phyloP scores from a whole-genome alignment of 2,888 invertebrate genomes.

The Phorcus lineatus region DNA sequence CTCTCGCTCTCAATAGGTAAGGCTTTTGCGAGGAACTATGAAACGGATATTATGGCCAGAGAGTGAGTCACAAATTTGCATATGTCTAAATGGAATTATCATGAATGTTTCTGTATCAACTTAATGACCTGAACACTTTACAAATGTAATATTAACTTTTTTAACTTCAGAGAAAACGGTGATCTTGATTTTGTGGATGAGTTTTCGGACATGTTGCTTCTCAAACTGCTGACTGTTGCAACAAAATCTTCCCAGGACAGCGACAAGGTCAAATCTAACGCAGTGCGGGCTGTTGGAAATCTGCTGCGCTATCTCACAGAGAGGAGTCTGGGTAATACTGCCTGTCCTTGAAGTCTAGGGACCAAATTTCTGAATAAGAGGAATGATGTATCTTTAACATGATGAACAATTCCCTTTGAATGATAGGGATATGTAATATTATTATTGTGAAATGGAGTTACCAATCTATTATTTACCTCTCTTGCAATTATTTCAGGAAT shows the following conservation, averaged over 20 bases:
- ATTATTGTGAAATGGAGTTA: no score
- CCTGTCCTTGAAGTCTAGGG: no score
- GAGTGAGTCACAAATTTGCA: no score
- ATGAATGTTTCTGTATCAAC: not conserved
- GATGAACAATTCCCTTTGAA: no score
- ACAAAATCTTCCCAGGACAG: constrained; percentile 83
- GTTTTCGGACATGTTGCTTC: constrained; percentile 83
- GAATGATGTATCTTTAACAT: no score
- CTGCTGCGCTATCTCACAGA: constrained; percentile 81
- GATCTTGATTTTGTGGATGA: constrained; percentile 78
- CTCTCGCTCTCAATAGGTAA: constrained; percentile 84
- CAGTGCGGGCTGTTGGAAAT: constrained; percentile 88
- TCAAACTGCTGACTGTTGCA: constrained; percentile 83
- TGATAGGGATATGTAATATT: no score
- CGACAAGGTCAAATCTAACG: constrained; percentile 89
- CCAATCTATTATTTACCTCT: no score
- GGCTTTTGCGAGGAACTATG: constrained; percentile 42
- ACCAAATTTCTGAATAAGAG: no score
- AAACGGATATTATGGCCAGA: no score
- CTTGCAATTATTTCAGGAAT: no score
- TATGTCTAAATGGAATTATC: not conserved
- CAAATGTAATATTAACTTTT: not conserved
- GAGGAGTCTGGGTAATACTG: constrained; percentile 56
- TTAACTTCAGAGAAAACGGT: constrained; percentile 50
- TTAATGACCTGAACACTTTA: not conserved